Conservation (phyloP, 2,797 vertebrate species). For the Phataginus tetradactyla region DNA sequence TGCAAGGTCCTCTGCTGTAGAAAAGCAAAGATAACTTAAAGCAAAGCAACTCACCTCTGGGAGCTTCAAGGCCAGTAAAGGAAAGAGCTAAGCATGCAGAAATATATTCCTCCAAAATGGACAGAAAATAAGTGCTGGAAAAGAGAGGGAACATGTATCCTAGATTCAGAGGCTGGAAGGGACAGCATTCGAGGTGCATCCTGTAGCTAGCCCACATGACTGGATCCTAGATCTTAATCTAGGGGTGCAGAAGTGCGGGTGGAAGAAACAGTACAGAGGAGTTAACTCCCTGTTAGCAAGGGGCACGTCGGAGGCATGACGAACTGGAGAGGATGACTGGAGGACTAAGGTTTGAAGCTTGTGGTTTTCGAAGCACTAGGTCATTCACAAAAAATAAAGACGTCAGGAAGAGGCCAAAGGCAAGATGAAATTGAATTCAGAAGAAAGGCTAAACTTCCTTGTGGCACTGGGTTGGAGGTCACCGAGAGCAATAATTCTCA, state of each 20-base stretch:
- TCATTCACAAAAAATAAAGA: not conserved
- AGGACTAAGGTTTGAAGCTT: not conserved
- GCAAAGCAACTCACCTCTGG: not conserved
- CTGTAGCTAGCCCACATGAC: no score
- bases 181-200: not conserved
- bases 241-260: not conserved
- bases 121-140: not conserved
- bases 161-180: not conserved
- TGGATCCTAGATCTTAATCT: not conserved
- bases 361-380: not conserved
- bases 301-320: not conserved
- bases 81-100: not conserved
- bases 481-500: not conserved
- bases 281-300: not conserved
- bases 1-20: not conserved
- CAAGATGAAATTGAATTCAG: not conserved
- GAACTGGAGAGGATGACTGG: not conserved
- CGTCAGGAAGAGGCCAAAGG: not conserved
- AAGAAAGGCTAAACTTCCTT: not conserved
- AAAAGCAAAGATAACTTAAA: not conserved
- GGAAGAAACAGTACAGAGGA: not conserved
- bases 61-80: not conserved
- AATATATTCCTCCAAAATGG: not conserved
- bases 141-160: not conserved
- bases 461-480: not conserved